Evolutionary conservation across 2,797 vertebrate species (phyloP).

Genomic region (Spheniscus humboldti): DNA sequence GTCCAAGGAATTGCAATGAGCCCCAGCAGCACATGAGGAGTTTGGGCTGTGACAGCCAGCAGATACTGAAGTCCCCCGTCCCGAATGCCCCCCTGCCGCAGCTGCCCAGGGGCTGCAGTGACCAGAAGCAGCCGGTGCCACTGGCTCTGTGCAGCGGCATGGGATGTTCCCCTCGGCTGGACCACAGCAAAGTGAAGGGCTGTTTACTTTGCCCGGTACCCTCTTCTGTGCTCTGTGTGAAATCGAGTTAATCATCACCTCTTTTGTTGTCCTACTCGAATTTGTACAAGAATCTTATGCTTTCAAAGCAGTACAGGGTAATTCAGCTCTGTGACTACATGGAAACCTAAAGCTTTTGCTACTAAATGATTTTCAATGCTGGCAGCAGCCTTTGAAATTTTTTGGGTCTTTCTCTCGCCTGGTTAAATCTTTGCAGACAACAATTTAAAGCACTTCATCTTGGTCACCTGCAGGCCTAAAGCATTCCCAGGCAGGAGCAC

Average conservation of each 20-base stretch:
- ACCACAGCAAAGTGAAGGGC: background rate
- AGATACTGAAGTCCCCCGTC: background rate
- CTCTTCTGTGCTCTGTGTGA: background rate
- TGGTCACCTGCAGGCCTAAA: background rate
- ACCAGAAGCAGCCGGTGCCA: background rate
- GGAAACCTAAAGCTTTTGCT: background rate
- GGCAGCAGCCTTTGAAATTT: background rate
- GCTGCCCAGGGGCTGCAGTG: background rate
- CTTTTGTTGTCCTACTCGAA: background rate
- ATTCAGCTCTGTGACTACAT: background rate
- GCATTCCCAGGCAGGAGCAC: background rate
- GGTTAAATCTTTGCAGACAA: background rate
- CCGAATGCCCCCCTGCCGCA: accelerated
- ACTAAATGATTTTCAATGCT: background rate
- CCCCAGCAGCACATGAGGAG: background rate
- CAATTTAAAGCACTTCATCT: background rate
- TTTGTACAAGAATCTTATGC: accelerated
- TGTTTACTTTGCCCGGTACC: background rate
- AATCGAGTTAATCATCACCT: accelerated
- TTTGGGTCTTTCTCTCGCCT: background rate
- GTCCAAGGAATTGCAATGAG: accelerated
- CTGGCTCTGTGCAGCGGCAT: accelerated
- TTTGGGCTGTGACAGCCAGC: background rate
- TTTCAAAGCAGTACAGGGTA: background rate
- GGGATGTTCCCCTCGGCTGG: background rate